Evolutionary conservation across 2,888 invertebrate genomes (phyloP), one percentile per base, ranked within the genome.

Genomic region (Muschampia plurimacula): DNA sequence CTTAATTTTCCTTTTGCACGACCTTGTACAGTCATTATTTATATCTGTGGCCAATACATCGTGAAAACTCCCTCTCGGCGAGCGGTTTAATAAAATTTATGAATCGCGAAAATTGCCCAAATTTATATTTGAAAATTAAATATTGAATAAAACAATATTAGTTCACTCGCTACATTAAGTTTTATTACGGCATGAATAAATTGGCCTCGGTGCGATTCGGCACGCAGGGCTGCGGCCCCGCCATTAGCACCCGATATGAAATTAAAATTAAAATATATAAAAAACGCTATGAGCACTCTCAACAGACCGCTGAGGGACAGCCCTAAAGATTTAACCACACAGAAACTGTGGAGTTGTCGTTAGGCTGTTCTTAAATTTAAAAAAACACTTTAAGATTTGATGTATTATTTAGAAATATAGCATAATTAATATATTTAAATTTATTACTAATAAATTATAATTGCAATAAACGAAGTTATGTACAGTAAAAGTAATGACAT

Each of bases 221-320:
- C 87, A 91, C 91, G 94, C 93, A 91, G 92, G 92, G 93, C 92
- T 92, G 92, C 82, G 84, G 89, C 79, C 86, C 89, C 84, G 86
- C 93, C 91, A 94, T 93, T 93, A 94, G 88, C 92, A 87, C 92
- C 87, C 89, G 92, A 93, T 93, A 93, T 94, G 92, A 94, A 93
- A 93, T 93, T 93, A 92, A 94, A 94, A 93, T 93, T 93, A 93
- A 94, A 93, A 94, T 93, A 93, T 91, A 93, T 91, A 93, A 93
- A 93, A 88, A 89, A 86, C 88, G 83, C 87, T 84, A 84, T 80
- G 87, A 93, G 93, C 83, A 90, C 93, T 87, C 92, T 94, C 89
- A 80, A 91, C 90, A 89, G 89, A 93, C 94, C 94, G 87, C 93
- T 89, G 85, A 93, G 93, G 91, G 93, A 88, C 89, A 93, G 83